Base-by-base conservation (phyloP, 2,888 invertebrate genomes). In the Drosophila algonquin region DNA sequence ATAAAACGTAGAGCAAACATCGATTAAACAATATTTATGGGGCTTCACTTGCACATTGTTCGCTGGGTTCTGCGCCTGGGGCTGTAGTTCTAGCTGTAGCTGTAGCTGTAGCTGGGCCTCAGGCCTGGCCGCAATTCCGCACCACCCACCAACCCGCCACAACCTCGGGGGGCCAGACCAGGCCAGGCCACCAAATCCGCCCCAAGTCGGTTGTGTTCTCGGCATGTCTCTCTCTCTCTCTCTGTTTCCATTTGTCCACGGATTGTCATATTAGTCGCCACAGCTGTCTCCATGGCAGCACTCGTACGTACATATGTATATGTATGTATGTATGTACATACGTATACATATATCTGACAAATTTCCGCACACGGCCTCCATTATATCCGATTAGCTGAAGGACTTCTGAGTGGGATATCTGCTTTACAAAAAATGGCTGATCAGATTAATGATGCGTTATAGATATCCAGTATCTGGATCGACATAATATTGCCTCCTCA, bases 1-100 rank as follows among this genome's bases (percentile, higher is more conserved):
- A 91, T 92, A 92, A 91, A 91, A 90, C 91, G 91, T 90, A 91
- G 90, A 91, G 92, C 92, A 91, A 91, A 91, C 91, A 91, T 91
- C 91, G 91, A 91, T 91, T 91, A 91, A 91, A 92, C 91, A 91
- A 91, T 91, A 91, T 91, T 91, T 91, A 91, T 91, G 91, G 90
- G 91, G 91, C 91, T 91, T 92, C 91, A 84, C 81, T 81, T 82
- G 82, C 82, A 86, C 86, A 89, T 80, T 88, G 87, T 87, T 89
- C 89, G 85, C 70, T 89, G 89, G 84, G 40, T 73, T 89, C 79
- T 82, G 83, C 73, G 63, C 76, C 77, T 56, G 69, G 53, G 72
- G 56, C 55, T 56, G 86, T 14, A 16, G 27, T 21, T 12, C 10
- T 40, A 56, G 40, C 40, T 40, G 47, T 30, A 63, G 30, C 40